These are phyloP conservation scores for Paradisaea rubra DNA, from an alignment of 2,113 vertebrate genomes.

Conservation along the genomic window DNA sequence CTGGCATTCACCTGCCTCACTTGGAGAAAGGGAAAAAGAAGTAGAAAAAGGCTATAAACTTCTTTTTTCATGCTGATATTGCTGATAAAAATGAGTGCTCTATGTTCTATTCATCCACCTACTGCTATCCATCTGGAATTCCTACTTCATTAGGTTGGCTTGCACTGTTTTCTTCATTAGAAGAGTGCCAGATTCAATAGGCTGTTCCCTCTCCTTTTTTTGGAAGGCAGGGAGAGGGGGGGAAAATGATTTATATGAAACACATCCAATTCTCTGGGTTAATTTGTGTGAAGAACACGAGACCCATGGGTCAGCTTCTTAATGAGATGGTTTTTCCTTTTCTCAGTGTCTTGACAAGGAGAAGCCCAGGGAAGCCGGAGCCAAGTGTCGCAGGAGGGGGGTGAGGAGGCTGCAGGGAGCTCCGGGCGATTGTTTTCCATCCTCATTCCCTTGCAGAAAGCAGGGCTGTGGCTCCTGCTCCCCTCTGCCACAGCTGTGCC, in stretches of 20 bases:
- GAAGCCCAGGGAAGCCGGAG: not conserved
- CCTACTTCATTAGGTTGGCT: not conserved
- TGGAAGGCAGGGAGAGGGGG: not conserved
- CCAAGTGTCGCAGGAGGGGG: not conserved
- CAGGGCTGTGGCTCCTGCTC: not conserved
- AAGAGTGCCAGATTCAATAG: not conserved
- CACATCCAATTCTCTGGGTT: not conserved
- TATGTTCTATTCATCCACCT: not conserved
- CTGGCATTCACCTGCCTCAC: not conserved
- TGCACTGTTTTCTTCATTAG: not conserved
- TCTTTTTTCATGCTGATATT: not conserved
- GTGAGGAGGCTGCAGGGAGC: not conserved
- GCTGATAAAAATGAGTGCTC: not conserved
- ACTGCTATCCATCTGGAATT: conserved; percentile 16
- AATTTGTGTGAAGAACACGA: conserved; percentile 26
- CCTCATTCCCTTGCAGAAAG: not conserved
- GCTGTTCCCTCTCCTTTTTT: not conserved
- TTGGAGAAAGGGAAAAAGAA: not conserved
- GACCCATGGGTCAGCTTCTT: conserved; percentile 5
- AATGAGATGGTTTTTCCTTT: not conserved
- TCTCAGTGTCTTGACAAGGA: not conserved
- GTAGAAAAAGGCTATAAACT: not conserved
- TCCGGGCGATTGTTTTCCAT: rapidly evolving
- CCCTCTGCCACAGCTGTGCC: not conserved
- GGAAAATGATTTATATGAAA: not conserved